Percentiles rank a stretch among this genome's conserved stretches.
Conservation (phyloP, 2,113 vertebrate species). For the Tyto alba region DNA sequence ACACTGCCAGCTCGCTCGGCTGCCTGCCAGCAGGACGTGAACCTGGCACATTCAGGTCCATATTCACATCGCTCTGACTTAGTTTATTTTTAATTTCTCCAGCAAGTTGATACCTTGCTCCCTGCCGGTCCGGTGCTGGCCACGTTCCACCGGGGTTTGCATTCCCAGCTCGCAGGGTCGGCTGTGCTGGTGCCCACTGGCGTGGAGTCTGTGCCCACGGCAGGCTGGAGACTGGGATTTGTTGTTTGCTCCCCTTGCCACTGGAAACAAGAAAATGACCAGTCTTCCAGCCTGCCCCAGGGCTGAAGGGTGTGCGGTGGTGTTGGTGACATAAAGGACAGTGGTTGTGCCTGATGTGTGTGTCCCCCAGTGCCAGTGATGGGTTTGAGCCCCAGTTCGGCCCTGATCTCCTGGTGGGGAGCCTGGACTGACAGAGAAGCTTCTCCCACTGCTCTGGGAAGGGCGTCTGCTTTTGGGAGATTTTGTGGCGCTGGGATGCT, state of each 20-base stretch:
- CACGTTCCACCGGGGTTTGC: background rate
- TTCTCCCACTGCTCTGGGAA: background rate
- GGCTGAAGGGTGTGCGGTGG: background rate
- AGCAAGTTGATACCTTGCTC: background rate
- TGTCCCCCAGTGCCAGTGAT: too few relatives aligned
- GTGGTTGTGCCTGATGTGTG: too few relatives aligned
- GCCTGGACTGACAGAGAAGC: too few relatives aligned
- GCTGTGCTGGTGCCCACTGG: background rate
- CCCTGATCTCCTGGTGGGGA: too few relatives aligned
- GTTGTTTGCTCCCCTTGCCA: background rate
- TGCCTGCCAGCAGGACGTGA: background rate
- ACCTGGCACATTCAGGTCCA: accelerated
- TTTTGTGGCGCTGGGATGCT: background rate
- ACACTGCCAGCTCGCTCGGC: accelerated
- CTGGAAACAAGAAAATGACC: conserved; percentile 20
- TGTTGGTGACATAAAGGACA: too few relatives aligned
- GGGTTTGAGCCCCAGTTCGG: too few relatives aligned
- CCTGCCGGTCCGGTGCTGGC: background rate
- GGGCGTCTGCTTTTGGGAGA: background rate
- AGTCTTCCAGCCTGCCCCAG: background rate
- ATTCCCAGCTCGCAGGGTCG: background rate
- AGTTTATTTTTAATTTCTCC: background rate
- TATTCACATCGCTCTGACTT: background rate
- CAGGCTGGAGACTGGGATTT: background rate
- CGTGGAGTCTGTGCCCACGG: background rate